A percentile compares a stretch with the other conserved stretches of the same genome.
These are phyloP conservation scores for Nicator chloris DNA, from an alignment of 2,113 vertebrate species.

Conservation along the genomic window DNA sequence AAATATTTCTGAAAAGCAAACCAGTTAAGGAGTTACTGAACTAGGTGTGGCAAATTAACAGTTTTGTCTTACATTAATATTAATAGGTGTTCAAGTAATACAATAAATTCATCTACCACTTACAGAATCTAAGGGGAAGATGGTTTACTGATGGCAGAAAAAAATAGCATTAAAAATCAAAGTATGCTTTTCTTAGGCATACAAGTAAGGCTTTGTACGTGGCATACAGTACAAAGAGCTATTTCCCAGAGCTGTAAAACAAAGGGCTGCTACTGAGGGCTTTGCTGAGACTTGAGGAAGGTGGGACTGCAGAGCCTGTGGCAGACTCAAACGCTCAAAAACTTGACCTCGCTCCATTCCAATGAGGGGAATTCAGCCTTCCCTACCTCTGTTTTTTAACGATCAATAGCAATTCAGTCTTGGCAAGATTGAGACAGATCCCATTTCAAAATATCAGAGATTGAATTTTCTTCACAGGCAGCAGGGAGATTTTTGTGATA, in stretches of 20 bases:
- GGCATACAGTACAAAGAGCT: background rate
- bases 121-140: background rate
- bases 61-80: background rate
- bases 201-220: background rate
- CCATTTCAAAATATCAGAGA: constrained; percentile 1
- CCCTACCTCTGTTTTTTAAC: background rate
- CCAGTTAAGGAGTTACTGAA: background rate
- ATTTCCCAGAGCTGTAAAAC: background rate
- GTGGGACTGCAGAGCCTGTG: background rate
- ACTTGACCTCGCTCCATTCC: background rate
- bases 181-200: background rate
- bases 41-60: background rate
- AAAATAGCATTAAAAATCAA: background rate
- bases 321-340: background rate
- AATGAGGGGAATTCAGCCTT: background rate
- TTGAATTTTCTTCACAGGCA: background rate
- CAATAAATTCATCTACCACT: background rate
- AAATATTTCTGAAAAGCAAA: background rate
- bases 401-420: constrained; percentile 9
- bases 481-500: background rate
- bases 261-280: background rate
- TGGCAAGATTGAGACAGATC: background rate
- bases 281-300: background rate
- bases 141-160: background rate
- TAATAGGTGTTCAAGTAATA: background rate